Percentiles rank a stretch among this genome's conserved stretches.
These are phyloP conservation scores for Frankliniella intonsa DNA, from an alignment of 2,888 invertebrate species.

Conservation along the genomic window DNA sequence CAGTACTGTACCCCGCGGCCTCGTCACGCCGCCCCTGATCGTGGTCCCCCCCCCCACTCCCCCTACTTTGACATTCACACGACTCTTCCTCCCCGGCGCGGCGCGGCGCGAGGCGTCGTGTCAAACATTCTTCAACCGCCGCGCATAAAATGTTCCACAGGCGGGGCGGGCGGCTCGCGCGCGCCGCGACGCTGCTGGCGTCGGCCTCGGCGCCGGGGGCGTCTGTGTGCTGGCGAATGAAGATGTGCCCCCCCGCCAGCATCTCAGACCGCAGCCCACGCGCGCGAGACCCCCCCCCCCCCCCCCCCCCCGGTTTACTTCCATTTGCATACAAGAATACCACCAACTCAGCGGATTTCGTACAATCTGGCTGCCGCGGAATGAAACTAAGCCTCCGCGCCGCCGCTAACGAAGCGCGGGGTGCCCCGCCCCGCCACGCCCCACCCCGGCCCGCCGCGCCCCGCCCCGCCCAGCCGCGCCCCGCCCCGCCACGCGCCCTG, in stretches of 20 bases:
- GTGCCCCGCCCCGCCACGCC: no score
- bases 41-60: neutral
- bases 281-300: no score
- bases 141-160: neutral
- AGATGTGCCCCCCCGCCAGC: no score
- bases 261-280: no score
- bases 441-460: neutral
- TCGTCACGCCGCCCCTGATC: no score
- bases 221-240: no score
- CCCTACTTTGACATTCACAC: neutral
- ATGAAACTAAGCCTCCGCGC: neutral
- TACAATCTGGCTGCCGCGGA: neutral
- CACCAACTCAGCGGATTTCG: conserved; percentile 2
- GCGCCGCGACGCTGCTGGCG: neutral
- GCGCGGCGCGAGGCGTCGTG: no score
- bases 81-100: neutral
- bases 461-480: neutral
- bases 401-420: neutral
- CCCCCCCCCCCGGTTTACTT: neutral
- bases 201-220: no score
- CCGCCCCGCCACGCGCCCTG: neutral
- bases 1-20: no score
- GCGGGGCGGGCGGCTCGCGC: neutral
- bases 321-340: conserved; percentile 1
- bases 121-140: neutral